Conservation (phyloP, 2,888 invertebrate species). For the Ophioninae sp. region DNA sequence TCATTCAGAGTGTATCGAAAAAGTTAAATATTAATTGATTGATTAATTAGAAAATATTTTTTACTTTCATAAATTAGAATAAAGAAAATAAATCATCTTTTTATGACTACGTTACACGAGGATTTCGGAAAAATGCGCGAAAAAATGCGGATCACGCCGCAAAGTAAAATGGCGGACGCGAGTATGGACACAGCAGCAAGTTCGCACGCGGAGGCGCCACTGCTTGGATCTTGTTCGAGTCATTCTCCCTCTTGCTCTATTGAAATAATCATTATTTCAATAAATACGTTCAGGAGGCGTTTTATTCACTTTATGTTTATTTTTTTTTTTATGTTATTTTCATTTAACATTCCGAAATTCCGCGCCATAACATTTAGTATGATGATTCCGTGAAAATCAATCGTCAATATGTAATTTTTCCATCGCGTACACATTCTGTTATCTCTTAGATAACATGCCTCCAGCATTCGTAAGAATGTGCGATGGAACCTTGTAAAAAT, state of each 20-base stretch:
- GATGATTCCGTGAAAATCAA: constrained; percentile 12
- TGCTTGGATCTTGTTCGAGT: constrained; percentile 45
- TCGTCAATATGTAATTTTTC: constrained; percentile 37
- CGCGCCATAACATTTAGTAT: not conserved
- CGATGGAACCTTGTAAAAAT: constrained; percentile 37
- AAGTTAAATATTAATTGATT: not conserved
- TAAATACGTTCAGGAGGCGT: not conserved
- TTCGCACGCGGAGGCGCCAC: constrained; percentile 61
- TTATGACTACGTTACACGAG: not conserved
- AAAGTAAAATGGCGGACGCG: constrained; percentile 71
- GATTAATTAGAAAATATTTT: not conserved
- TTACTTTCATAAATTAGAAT: not conserved
- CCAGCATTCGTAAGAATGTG: constrained; percentile 13
- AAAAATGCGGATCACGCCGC: constrained; percentile 61
- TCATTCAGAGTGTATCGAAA: not conserved
- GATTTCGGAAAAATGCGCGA: not conserved
- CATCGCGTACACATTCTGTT: constrained; percentile 12
- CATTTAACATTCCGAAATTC: not conserved
- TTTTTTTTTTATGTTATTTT: too few species aligned
- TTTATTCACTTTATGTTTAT: not conserved
- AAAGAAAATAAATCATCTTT: not conserved
- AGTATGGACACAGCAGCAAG: constrained; percentile 30
- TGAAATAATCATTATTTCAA: not conserved
- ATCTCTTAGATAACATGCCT: constrained; percentile 43
- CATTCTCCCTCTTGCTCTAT: not conserved